phyloP scores from a whole-genome alignment of 2,113 vertebrate genomes.

The Indicator maculatus region DNA sequence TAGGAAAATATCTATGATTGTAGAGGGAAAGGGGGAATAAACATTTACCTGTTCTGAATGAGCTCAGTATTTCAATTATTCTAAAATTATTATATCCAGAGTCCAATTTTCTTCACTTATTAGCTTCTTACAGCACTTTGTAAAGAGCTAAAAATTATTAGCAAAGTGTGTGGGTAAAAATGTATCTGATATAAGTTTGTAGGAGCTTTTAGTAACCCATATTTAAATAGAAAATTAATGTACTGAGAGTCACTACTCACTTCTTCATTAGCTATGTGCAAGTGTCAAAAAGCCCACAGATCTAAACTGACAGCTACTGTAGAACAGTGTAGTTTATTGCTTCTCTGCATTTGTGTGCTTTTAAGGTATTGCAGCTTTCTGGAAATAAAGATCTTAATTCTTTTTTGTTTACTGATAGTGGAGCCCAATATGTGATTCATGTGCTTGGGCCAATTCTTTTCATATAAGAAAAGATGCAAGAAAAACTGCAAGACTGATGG shows the following conservation, averaged over 20 bases:
- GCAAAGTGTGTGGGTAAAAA: background rate
- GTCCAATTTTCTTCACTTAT: conserved; percentile 6
- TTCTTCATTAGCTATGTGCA: background rate
- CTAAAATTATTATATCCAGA: background rate
- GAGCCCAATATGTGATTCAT: background rate
- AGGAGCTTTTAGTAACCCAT: background rate
- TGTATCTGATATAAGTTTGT: background rate
- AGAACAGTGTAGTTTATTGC: background rate
- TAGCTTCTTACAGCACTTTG: background rate
- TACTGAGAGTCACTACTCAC: background rate
- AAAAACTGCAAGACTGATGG: background rate
- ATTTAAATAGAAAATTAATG: conserved; percentile 19
- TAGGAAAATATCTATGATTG: background rate
- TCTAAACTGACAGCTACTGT: background rate
- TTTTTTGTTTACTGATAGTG: background rate
- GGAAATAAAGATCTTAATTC: background rate
- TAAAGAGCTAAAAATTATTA: conserved; percentile 1
- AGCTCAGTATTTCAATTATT: conserved; percentile 7
- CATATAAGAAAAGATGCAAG: background rate
- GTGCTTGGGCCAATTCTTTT: background rate
- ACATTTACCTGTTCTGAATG: background rate
- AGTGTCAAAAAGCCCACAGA: background rate
- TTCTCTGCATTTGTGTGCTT: background rate
- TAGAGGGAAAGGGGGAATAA: background rate
- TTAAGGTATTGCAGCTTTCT: background rate